Evolutionary conservation across 2,797 vertebrate species (phyloP).

Genomic region (Lagodon rhomboides): DNA sequence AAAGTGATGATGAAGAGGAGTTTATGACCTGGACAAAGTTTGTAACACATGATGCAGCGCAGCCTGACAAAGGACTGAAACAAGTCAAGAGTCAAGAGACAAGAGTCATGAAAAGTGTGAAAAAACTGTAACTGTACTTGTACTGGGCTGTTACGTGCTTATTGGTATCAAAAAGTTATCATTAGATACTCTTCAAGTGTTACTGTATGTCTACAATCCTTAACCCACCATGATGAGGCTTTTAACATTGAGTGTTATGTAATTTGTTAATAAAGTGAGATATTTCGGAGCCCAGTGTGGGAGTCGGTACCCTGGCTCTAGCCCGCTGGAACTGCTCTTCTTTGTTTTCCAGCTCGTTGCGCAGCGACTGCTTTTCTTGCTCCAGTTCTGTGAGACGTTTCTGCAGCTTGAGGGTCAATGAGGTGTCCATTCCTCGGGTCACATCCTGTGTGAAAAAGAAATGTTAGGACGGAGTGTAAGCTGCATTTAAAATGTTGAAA

Average conservation of each 20-base stretch:
- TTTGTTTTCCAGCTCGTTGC: constrained; percentile 95
- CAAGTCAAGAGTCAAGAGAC: too few species aligned
- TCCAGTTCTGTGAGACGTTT: constrained; percentile 96
- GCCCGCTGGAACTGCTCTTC: constrained; percentile 94
- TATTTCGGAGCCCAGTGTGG: constrained; percentile 1
- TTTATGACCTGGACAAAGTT: not conserved
- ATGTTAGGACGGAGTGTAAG: not conserved
- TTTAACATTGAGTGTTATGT: not conserved
- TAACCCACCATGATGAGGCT: not conserved
- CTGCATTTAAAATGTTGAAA: not conserved
- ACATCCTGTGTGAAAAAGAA: constrained; percentile 81
- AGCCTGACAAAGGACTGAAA: not conserved
- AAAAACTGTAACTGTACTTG: not conserved
- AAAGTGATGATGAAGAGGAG: constrained; percentile 10
- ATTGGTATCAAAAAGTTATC: not conserved
- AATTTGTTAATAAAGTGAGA: not conserved
- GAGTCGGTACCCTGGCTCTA: constrained; percentile 88
- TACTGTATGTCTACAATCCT: not conserved
- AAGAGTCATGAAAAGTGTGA: not conserved
- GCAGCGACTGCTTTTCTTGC: constrained; percentile 95
- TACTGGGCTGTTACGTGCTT: not conserved
- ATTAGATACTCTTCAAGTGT: not conserved
- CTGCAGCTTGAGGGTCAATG: constrained; percentile 97
- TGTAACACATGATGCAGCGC: not conserved
- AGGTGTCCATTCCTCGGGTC: constrained; percentile 94